Base-by-base conservation (phyloP, 2,113 vertebrate genomes). In the Scomber japonicus region DNA sequence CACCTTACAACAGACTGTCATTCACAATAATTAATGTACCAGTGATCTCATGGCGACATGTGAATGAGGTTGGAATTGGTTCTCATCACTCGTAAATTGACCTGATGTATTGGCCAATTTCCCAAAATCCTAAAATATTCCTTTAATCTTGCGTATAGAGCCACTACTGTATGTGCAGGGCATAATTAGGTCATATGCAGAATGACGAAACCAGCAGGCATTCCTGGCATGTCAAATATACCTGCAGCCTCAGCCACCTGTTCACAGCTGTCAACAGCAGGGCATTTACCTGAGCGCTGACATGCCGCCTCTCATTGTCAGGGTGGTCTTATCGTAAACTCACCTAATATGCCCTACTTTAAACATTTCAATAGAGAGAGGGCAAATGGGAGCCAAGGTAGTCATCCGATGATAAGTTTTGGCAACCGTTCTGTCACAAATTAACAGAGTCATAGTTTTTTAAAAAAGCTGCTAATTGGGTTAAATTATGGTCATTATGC, bases 181-280 rank as follows among this genome's bases (percentile, higher is more conserved):
- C 85, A 84, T 86, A 72, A 83, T 86, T 72, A 67, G 12, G 64
- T 78, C 81, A 82, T 81, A 51, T 71, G 74, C 66, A 80, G 31
- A 64, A 89, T 91, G 88, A 92, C 78, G 83, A 88, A 82, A 88
- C 73, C 57, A 21, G 54, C 27, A 54, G 82, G 78, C 81, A 93
- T 93, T 83, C 82, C 85, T 88, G 85, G 80, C 90, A 88, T 83
- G 88, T 89, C 76, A 81, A 79, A 84, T 87, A 64, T 86, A 91
- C 83, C 80, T 86, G 82, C 74, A 54, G 88, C 64, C 53, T 80
- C 57, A 81, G 75, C 83, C 92, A 94, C 92, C 93, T 94, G 93
- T 73, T 92, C 89, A 60, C n/a, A 61, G 85, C 93, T 93, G 90
- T 93, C 92, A 92, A 76, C 93, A 91, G 85, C 73, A 84, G 64